Percentiles rank a stretch among this genome's conserved stretches.
Conservation (phyloP, 2,888 invertebrate genomes). For the Tryphoninae sp. region DNA sequence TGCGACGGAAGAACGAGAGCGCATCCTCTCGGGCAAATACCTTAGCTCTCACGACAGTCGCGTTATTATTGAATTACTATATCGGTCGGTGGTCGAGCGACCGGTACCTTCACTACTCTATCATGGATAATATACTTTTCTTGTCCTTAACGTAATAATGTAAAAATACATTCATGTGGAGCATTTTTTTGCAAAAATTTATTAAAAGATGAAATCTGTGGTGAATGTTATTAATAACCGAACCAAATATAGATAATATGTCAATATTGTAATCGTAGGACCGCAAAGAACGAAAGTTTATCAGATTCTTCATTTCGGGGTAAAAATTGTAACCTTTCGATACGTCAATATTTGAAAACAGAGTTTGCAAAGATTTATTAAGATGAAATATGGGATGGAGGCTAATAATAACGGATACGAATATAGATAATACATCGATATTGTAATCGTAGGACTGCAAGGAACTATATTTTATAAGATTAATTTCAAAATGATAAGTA, state of each 20-base stretch:
- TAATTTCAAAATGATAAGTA: no score
- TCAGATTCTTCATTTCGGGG: no score
- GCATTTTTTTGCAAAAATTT: neutral
- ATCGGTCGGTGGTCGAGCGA: slow-evolving; percentile 10
- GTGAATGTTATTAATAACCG: neutral
- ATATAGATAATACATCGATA: no score
- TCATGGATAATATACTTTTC: slow-evolving; percentile 2
- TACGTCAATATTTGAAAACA: no score
- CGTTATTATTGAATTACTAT: slow-evolving; percentile 33
- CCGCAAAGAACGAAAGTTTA: no score
- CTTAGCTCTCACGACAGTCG: slow-evolving; percentile 1
- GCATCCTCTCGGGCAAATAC: slow-evolving; percentile 29
- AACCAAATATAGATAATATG: neutral
- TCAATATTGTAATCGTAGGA: neutral
- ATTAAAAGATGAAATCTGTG: neutral
- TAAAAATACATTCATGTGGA: neutral
- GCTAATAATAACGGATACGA: no score
- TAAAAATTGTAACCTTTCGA: no score
- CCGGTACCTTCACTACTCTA: slow-evolving; percentile 27
- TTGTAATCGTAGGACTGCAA: no score
- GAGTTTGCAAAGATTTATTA: no score
- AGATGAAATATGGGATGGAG: no score
- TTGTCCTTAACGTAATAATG: neutral
- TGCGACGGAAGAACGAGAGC: slow-evolving; percentile 3
- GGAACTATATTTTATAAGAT: no score